Evolutionary conservation across 2,888 invertebrate species (phyloP).

Genomic region (Agapostemon virescens): DNA sequence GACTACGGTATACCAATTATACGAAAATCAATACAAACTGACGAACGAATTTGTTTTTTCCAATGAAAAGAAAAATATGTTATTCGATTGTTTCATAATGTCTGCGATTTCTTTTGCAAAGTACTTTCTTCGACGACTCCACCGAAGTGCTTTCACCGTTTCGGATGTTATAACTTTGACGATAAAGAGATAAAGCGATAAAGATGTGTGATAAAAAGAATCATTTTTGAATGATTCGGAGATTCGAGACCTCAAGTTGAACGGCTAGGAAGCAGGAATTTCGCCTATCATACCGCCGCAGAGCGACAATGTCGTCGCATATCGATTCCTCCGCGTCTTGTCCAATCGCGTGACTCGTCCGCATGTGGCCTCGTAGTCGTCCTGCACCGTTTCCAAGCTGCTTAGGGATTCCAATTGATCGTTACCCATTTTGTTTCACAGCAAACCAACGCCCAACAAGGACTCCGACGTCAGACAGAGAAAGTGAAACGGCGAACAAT

Average conservation of each 20-base stretch:
- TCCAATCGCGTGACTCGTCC: constrained; percentile 26
- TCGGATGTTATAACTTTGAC: too few species aligned
- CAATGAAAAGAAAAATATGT: too few species aligned
- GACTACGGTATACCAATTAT: too few species aligned
- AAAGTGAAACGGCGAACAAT: constrained; percentile 71
- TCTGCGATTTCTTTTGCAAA: too few species aligned
- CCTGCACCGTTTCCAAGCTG: neutral
- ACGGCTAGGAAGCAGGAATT: neutral
- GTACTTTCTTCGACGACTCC: too few species aligned
- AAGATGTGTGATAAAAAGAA: too few species aligned
- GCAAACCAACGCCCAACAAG: constrained; percentile 79
- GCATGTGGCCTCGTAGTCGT: constrained; percentile 4
- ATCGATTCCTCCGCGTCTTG: constrained; percentile 18
- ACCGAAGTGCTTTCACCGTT: too few species aligned
- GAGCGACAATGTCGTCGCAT: neutral
- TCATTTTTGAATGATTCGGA: neutral
- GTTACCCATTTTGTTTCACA: constrained; percentile 53
- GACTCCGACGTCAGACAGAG: constrained; percentile 79
- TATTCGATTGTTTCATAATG: too few species aligned
- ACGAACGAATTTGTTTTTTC: too few species aligned
- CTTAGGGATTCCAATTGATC: neutral
- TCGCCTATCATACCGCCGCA: neutral
- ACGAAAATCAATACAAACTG: too few species aligned
- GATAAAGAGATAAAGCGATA: too few species aligned
- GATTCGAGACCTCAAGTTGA: neutral